phyloP scores from a whole-genome alignment of 2,113 vertebrate species.

The Sminthopsis crassicaudata region DNA sequence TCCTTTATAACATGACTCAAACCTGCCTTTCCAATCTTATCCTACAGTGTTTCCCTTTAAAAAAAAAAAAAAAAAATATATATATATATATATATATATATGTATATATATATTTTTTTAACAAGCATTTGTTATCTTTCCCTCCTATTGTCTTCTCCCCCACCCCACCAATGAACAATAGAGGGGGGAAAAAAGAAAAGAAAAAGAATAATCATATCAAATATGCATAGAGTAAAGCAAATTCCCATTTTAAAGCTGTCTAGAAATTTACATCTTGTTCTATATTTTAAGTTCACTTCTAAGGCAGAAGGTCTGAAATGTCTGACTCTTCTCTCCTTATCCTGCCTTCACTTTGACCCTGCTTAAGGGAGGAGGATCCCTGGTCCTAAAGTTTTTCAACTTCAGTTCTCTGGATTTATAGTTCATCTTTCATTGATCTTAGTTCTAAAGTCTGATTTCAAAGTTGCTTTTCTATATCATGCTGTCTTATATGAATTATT shows the following conservation, averaged over 20 bases:
- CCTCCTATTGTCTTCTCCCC: neutral
- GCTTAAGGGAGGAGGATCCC: neutral
- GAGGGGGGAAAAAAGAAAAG: neutral
- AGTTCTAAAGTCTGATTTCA: neutral
- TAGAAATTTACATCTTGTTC: too few relatives aligned
- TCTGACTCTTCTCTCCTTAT: neutral
- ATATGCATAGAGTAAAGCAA: neutral
- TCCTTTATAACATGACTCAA: neutral
- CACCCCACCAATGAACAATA: neutral
- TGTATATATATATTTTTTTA: neutral
- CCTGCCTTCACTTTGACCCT: neutral
- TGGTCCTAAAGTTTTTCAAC: neutral
- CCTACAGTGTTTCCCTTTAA: neutral
- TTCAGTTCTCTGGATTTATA: neutral
- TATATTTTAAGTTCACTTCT: neutral
- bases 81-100: too few relatives aligned
- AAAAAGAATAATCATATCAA: neutral
- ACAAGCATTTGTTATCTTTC: neutral
- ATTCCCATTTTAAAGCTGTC: neutral
- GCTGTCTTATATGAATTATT: neutral
- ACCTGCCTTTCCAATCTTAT: neutral
- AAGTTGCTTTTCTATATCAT: neutral
- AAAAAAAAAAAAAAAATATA: neutral
- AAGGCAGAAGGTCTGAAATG: neutral
- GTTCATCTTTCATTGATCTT: neutral